phyloP scores from a whole-genome alignment of 2,113 vertebrate genomes.

The Syrmaticus mikado region DNA sequence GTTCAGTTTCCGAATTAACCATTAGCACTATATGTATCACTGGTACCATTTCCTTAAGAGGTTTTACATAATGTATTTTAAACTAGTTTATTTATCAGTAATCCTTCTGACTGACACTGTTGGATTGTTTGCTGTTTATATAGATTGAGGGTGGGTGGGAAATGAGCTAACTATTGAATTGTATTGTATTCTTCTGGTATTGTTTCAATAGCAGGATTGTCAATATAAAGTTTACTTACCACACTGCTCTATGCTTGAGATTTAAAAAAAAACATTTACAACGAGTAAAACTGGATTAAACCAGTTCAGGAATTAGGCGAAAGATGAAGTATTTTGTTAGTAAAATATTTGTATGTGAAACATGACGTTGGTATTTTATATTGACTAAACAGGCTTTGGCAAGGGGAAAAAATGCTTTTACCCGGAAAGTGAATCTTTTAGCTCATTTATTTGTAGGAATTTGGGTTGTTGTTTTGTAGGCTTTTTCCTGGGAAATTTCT shows the following conservation, averaged over 20 bases:
- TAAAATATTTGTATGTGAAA: slow-evolving; percentile 41
- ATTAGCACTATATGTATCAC: background rate
- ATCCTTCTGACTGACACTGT: background rate
- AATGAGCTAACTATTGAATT: background rate
- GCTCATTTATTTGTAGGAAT: background rate
- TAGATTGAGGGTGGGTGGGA: background rate
- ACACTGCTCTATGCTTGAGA: background rate
- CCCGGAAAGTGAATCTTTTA: background rate
- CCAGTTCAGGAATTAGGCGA: background rate
- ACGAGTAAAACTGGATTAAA: background rate
- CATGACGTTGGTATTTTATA: slow-evolving; percentile 3
- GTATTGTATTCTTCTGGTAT: background rate
- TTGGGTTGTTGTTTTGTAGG: background rate
- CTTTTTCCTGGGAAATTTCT: background rate
- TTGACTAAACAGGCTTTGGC: slow-evolving; percentile 36
- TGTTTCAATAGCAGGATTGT: background rate
- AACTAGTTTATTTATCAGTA: background rate
- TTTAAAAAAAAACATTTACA: background rate
- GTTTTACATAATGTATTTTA: background rate
- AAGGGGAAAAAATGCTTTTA: background rate
- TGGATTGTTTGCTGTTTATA: background rate
- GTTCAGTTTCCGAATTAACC: background rate
- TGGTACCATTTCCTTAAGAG: background rate
- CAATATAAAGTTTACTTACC: background rate
- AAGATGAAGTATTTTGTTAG: slow-evolving; percentile 13